Percentiles rank a stretch among this genome's conserved stretches.
Evolutionary conservation across 2,888 invertebrate genomes (phyloP).

Genomic region (Agriopis marginaria): DNA sequence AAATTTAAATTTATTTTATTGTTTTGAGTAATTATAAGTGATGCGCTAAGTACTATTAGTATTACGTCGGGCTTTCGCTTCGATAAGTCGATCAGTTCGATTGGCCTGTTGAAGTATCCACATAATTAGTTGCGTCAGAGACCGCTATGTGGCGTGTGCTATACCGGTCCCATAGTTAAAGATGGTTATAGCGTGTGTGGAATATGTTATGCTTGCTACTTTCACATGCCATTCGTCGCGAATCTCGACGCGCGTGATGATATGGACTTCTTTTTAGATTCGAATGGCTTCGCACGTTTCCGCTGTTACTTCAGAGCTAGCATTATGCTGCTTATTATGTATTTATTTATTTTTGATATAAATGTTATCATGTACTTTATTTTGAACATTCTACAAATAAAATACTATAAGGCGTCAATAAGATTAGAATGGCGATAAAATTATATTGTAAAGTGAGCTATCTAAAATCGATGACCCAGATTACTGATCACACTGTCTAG

Average conservation of each 20-base stretch:
- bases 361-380: too few relatives aligned
- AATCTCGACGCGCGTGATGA: slow-evolving; percentile 60
- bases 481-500: too few relatives aligned
- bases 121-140: slow-evolving; percentile 81
- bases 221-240: slow-evolving; percentile 71
- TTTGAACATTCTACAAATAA: too few relatives aligned
- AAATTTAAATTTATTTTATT: neutral
- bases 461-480: too few relatives aligned
- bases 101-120: slow-evolving; percentile 65
- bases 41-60: slow-evolving; percentile 44
- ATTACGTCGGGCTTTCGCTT: slow-evolving; percentile 76
- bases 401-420: too few relatives aligned
- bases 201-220: slow-evolving; percentile 76
- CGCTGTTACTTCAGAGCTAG: slow-evolving; percentile 9
- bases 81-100: slow-evolving; percentile 53
- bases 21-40: slow-evolving; percentile 11
- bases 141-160: slow-evolving; percentile 54
- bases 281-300: slow-evolving; percentile 22
- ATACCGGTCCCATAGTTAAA: slow-evolving; percentile 62
- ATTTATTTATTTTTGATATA: neutral
- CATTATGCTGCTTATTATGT: neutral
- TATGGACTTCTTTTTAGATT: slow-evolving; percentile 37
- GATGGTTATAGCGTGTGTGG: slow-evolving; percentile 62
- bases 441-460: too few relatives aligned
- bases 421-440: too few relatives aligned